phyloP scores from a whole-genome alignment of 2,888 invertebrate species.

The Ophion slaviceki region DNA sequence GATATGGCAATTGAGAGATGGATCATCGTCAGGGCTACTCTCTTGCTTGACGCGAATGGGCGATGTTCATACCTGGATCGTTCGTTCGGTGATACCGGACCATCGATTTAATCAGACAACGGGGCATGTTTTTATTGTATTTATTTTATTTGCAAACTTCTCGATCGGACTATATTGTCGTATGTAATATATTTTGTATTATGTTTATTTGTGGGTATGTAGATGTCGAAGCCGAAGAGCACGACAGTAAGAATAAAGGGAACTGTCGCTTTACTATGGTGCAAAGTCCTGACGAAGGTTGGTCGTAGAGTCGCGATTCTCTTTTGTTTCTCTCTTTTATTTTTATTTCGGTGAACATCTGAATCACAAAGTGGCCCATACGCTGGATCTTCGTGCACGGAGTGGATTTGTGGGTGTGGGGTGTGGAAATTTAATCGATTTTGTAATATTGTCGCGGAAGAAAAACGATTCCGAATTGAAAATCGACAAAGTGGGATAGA shows the following conservation, averaged over 20 bases:
- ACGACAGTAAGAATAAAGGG: conserved; percentile 13
- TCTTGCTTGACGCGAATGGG: background rate
- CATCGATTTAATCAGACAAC: conserved; percentile 79
- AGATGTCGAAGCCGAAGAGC: background rate
- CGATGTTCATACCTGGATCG: conserved; percentile 70
- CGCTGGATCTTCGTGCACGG: background rate
- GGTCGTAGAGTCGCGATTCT: conserved; percentile 13
- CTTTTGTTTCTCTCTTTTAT: conserved; percentile 21
- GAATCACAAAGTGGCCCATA: conserved; percentile 46
- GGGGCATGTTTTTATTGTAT: conserved; percentile 75
- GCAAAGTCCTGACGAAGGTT: conserved; percentile 17
- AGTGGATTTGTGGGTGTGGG: background rate
- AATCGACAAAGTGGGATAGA: too few relatives aligned
- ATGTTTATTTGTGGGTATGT: background rate
- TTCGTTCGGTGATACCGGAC: conserved; percentile 72
- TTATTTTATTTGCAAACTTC: background rate
- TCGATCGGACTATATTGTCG: background rate
- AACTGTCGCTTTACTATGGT: conserved; percentile 25
- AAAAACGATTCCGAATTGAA: background rate
- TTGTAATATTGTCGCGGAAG: background rate
- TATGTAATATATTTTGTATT: background rate
- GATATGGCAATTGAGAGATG: conserved; percentile 17
- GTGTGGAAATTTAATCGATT: background rate
- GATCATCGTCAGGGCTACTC: background rate
- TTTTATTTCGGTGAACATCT: conserved; percentile 30